Base-by-base conservation (phyloP, 2,797 vertebrate species). In the Limnodromus scolopaceus region DNA sequence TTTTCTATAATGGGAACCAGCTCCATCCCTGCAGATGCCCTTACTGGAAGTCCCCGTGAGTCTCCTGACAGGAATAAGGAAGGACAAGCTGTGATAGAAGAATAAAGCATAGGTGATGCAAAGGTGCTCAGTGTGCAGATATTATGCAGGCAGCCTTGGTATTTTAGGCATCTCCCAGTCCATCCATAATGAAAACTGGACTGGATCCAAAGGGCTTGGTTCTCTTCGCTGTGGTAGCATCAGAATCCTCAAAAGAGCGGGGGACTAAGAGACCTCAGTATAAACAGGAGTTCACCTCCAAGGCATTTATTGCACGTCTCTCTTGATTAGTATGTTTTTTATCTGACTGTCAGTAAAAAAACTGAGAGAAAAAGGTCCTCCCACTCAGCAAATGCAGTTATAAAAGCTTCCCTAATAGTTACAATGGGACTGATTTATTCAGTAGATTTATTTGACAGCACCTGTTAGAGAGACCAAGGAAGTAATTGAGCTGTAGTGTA, bases 391-490 rank as follows among this genome's bases (percentile, higher is more conserved):
- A 89, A 87, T 41, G 65, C 68, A 66, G 87, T 91, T 80, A 91
- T 77, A 85, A 95, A 94, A 97, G 77, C 94, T 64, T 95, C 94
- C 87, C 93, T 76, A 13, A 8, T 68, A 61, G 68, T 85, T 94
- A 93, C 92, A 95, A 82, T 75, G 91, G 71, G 72, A 46, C 87
- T 95, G 94, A 94, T 93, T 91, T 82, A 46, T 94, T 66, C 95
- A 23, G 20, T 64, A 16, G 63, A 49, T 95, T 94, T 92, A 92
- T 96, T 91, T 96, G 91, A 96, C 93, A 93, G 94, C 88, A 90
- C 80, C 94, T 95, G 94, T 87, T 94, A 69, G 28, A 60, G 92
- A 92, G 74, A 93, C 75, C 57, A 20, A 87, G 92, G 92, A 89
- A 91, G 92, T 63, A 11, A 32, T 75, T 85, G 93, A 87, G 89